Conservation (phyloP, 2,797 vertebrate genomes). For the Clamator glandarius region DNA sequence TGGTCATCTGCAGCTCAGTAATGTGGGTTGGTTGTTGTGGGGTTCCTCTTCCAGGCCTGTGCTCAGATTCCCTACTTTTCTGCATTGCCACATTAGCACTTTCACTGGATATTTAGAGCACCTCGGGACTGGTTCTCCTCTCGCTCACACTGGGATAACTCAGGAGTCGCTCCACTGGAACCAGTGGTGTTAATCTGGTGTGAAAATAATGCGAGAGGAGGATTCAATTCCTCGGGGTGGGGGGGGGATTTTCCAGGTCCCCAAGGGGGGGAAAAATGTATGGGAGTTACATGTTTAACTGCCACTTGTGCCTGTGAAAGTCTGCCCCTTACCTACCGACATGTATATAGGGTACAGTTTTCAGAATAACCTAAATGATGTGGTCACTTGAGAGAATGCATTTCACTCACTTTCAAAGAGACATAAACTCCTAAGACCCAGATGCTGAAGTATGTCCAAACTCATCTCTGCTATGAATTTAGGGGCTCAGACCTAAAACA, state of each 20-base stretch:
- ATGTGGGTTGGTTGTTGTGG: neutral
- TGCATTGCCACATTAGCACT: constrained; percentile 66
- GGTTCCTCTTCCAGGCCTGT: constrained; percentile 58
- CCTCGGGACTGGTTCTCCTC: constrained; percentile 73
- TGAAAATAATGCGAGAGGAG: constrained; percentile 59
- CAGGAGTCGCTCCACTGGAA: constrained; percentile 68
- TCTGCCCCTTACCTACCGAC: constrained; percentile 64
- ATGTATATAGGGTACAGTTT: constrained; percentile 61
- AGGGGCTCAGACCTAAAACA: neutral
- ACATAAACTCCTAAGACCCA: neutral
- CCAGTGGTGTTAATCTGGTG: constrained; percentile 70
- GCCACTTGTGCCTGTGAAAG: constrained; percentile 73
- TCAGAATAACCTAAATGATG: constrained; percentile 64
- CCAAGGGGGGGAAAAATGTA: constrained; percentile 60
- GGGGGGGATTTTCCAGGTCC: constrained; percentile 58
- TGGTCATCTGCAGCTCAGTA: neutral
- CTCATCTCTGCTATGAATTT: neutral
- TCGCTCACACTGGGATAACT: constrained; percentile 67
- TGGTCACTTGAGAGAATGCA: neutral
- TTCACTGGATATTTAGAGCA: constrained; percentile 71
- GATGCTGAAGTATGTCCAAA: neutral
- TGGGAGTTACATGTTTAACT: constrained; percentile 74
- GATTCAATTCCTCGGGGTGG: constrained; percentile 62
- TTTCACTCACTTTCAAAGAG: constrained; percentile 30
- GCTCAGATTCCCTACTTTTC: constrained; percentile 63